Conservation (phyloP, 1,140 invertebrate genomes). For the Triops longicaudatus region DNA sequence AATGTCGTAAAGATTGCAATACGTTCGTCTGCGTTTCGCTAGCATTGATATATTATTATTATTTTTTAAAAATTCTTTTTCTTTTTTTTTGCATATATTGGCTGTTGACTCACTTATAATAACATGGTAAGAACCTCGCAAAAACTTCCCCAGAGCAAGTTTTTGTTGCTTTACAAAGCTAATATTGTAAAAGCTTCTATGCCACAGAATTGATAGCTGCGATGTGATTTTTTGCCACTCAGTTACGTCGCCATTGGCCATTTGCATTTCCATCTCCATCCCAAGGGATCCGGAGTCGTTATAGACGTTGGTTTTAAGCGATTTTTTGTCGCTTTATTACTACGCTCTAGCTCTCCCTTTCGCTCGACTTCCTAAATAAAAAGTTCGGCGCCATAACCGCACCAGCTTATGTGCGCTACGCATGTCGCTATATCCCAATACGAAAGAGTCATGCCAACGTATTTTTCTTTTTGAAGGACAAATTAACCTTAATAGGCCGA, state of each 20-base stretch:
- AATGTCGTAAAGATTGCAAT: too few species aligned
- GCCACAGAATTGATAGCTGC: constrained; percentile 2
- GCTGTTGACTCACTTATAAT: background rate
- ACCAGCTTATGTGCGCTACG: background rate
- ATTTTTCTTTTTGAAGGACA: background rate
- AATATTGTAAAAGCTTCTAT: constrained; percentile 13
- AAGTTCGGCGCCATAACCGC: background rate
- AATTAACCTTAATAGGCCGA: constrained; percentile 3
- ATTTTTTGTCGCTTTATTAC: constrained; percentile 13
- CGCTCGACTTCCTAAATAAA: background rate
- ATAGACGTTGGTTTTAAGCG: constrained; percentile 1
- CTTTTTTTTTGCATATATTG: background rate
- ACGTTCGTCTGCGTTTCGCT: too few species aligned
- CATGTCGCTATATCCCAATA: background rate
- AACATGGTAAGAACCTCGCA: background rate
- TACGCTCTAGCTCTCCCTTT: background rate
- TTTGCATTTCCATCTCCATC: background rate
- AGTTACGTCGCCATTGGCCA: constrained; percentile 9
- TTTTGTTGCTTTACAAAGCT: background rate
- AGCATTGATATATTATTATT: too few species aligned
- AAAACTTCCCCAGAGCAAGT: background rate
- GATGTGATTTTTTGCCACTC: constrained; percentile 4
- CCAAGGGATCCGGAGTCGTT: background rate
- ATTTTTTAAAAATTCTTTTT: too few species aligned
- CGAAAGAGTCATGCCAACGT: background rate